Conservation (phyloP, 2,113 vertebrate genomes). For the Panurus biarmicus region DNA sequence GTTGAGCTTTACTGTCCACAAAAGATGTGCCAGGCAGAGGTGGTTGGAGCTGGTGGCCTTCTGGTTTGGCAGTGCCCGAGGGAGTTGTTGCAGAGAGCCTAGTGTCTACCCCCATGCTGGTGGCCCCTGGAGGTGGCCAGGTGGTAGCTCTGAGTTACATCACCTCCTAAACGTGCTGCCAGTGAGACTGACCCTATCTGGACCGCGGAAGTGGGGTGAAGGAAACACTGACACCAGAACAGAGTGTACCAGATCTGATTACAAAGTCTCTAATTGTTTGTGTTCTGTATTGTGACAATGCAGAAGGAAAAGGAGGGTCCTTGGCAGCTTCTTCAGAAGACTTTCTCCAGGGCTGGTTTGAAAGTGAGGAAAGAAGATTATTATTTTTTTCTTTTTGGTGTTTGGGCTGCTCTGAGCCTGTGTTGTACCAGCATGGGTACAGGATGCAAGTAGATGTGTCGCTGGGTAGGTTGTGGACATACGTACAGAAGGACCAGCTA, state of each 20-base stretch:
- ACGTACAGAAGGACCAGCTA: neutral
- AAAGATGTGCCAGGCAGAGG: neutral
- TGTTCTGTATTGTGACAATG: neutral
- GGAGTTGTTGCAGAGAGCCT: neutral
- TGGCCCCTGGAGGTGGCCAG: neutral
- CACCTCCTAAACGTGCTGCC: neutral
- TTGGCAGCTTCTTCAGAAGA: neutral
- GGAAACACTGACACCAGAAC: neutral
- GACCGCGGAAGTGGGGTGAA: neutral
- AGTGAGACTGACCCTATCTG: neutral
- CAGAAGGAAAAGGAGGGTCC: constrained; percentile 15
- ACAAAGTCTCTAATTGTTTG: constrained; percentile 37
- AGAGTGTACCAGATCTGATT: neutral
- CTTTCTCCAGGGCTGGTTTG: neutral
- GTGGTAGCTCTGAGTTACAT: neutral
- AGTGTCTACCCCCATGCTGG: neutral
- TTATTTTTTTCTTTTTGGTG: neutral
- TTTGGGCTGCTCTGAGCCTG: neutral
- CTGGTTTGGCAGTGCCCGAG: rapidly evolving
- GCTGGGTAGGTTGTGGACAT: neutral
- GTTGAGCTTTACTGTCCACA: neutral
- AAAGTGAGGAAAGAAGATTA: neutral
- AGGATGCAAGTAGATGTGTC: neutral
- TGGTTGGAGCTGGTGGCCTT: neutral
- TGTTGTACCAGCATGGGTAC: neutral